Conservation (phyloP, 2,888 invertebrate species). For the Limenitis camilla region DNA sequence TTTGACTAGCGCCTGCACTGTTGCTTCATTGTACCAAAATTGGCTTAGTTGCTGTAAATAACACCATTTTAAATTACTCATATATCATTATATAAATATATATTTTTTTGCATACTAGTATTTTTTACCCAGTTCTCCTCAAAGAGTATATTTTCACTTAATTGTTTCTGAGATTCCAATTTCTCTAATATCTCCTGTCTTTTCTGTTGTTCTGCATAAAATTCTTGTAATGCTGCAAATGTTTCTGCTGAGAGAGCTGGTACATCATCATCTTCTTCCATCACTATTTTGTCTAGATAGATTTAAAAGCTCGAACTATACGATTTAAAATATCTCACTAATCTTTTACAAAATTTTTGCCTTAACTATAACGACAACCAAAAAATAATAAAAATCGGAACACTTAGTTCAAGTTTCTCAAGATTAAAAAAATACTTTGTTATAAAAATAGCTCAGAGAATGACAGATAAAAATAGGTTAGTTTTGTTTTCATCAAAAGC, state of each 20-base stretch:
- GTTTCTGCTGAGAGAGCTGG: constrained; percentile 81
- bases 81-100: too few species aligned
- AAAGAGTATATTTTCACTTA: constrained; percentile 70
- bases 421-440: background rate
- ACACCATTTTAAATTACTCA: too few species aligned
- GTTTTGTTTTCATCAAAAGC: constrained; percentile 13
- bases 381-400: background rate
- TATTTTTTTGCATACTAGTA: background rate
- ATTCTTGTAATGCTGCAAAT: constrained; percentile 83
- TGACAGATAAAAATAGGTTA: constrained; percentile 27
- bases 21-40: constrained; percentile 95
- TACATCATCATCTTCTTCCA: constrained; percentile 76
- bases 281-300: constrained; percentile 12
- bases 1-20: constrained; percentile 81
- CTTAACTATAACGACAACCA: background rate
- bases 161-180: constrained; percentile 58
- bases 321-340: too few species aligned
- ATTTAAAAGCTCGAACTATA: too few species aligned
- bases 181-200: constrained; percentile 72
- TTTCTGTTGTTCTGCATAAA: constrained; percentile 81
- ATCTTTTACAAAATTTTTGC: too few species aligned
- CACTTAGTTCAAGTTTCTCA: background rate
- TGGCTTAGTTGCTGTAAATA: constrained; percentile 91
- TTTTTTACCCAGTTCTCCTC: constrained; percentile 86
- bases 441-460: background rate